Percentiles rank a stretch among this genome's conserved stretches.
Conservation (phyloP, 2,113 vertebrate genomes). For the Petrocephalus microphthalmus region DNA sequence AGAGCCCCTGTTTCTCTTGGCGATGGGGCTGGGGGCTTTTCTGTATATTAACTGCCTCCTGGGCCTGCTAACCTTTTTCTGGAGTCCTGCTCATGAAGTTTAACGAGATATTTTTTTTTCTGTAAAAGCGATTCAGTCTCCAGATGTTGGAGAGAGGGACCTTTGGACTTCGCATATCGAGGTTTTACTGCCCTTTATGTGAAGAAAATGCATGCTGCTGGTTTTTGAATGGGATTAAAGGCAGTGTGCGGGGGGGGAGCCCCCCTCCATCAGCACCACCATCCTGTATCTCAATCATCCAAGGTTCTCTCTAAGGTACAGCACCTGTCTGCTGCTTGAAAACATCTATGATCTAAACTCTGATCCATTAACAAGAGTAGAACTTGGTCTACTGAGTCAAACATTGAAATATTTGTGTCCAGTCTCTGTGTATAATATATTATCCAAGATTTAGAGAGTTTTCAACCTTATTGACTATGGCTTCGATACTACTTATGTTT, state of each 20-base stretch:
- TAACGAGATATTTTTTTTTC: conserved; percentile 29
- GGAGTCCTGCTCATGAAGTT: conserved; percentile 28
- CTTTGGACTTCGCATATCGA: conserved; percentile 7
- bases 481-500: not conserved
- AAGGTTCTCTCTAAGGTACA: not conserved
- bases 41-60: conserved; percentile 36
- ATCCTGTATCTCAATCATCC: not conserved
- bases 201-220: conserved; percentile 8
- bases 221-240: conserved; percentile 2
- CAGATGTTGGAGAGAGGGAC: conserved; percentile 10
- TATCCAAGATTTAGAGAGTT: not conserved
- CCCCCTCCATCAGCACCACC: not conserved
- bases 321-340: not conserved
- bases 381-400: not conserved
- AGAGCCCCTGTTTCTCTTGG: conserved; percentile 37
- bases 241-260: not conserved
- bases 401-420: not conserved
- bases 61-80: conserved; percentile 33
- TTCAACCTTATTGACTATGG: not conserved
- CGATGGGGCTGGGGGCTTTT: conserved; percentile 24
- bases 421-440: not conserved
- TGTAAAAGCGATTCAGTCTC: conserved; percentile 29
- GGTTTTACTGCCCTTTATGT: not conserved
- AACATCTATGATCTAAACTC: not conserved
- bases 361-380: not conserved